Evolutionary conservation across 2,888 invertebrate genomes (phyloP).

Genomic region (Clitarchus hookeri): DNA sequence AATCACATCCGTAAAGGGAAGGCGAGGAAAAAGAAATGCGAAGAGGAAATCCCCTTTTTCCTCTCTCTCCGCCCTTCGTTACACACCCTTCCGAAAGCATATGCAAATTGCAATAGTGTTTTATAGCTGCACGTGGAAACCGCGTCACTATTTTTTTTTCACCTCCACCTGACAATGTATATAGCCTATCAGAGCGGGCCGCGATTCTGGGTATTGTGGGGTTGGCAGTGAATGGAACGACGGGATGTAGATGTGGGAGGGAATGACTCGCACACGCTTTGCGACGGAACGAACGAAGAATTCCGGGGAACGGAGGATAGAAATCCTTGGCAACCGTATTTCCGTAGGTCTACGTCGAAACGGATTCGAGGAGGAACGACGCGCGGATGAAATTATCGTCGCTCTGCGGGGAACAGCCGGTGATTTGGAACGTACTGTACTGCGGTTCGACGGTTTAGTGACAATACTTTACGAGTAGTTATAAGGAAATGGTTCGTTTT

Average conservation of each 20-base stretch:
- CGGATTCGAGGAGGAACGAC: not conserved
- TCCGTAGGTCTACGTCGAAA: not conserved
- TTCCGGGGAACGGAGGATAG: not conserved
- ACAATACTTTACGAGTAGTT: too few species aligned
- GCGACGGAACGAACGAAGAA: not conserved
- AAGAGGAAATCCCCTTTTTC: not conserved
- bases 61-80: not conserved
- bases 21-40: not conserved
- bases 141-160: not conserved
- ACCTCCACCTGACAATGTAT: slow-evolving; percentile 3
- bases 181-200: not conserved
- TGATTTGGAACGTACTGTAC: not conserved
- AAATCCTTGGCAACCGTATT: not conserved
- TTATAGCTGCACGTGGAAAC: not conserved
- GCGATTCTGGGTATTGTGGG: not conserved
- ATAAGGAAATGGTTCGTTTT: too few species aligned
- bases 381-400: not conserved
- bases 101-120: slow-evolving; percentile 14
- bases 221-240: not conserved
- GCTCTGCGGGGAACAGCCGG: not conserved
- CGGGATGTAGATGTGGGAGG: not conserved
- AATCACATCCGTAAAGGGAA: not conserved
- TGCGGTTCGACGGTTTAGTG: too few species aligned
- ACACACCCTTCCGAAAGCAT: not conserved
- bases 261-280: not conserved